Evolutionary conservation across 23 tunicate species (phyloP).

Genomic region (Oikopleura albicans): DNA sequence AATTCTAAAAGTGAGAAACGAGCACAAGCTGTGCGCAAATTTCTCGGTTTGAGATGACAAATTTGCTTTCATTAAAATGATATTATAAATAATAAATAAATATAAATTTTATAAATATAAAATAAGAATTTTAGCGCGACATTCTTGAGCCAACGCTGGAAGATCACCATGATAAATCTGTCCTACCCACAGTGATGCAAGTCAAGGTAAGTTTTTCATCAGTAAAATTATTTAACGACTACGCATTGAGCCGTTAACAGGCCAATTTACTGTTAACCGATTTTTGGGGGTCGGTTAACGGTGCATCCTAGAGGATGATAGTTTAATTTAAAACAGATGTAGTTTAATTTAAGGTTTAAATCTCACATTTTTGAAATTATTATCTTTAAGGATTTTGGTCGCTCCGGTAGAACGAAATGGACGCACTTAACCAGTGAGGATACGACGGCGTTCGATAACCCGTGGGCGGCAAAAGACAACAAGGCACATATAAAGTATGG

Average conservation of each 20-base stretch:
- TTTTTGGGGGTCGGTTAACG: not conserved
- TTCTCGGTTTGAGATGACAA: too few species aligned
- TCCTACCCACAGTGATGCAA: constrained; percentile 91
- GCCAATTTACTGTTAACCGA: not conserved
- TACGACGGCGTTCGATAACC: constrained; percentile 64
- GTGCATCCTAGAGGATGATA: not conserved
- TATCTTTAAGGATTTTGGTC: constrained; percentile 83
- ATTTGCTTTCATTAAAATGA: too few species aligned
- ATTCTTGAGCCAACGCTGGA: constrained; percentile 74
- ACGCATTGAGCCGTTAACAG: too few species aligned
- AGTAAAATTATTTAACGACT: not conserved
- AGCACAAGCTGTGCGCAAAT: too few species aligned
- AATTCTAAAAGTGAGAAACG: too few species aligned
- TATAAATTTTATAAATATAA: not conserved
- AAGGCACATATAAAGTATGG: constrained; percentile 37
- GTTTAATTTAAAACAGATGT: not conserved
- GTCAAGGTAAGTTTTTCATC: constrained; percentile 17
- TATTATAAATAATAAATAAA: too few species aligned
- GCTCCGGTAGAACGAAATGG: constrained; percentile 92
- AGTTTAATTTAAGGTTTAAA: not conserved
- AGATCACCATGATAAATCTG: constrained; percentile 85
- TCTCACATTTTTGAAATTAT: not conserved
- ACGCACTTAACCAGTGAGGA: constrained; percentile 92
- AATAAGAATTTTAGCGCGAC: constrained; percentile 22
- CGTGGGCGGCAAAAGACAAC: constrained; percentile 56